Base-by-base conservation (phyloP, 2,113 vertebrate genomes). In the Paracanthobrama guichenoti region DNA sequence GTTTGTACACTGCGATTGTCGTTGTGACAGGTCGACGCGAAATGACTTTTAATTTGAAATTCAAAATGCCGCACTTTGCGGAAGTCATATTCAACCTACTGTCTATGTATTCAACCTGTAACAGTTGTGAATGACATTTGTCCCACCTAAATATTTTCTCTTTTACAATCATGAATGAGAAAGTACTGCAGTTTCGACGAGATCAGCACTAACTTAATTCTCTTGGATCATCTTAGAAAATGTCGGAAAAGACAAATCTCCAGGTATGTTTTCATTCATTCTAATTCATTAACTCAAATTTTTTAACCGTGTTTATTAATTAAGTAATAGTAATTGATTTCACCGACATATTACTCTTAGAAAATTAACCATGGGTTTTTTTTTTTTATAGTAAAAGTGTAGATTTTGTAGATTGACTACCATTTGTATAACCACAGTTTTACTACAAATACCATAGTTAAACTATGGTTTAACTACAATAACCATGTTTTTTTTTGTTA, bases 231-330 rank as follows among this genome's bases (percentile, higher is more conserved):
- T 44, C 76, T 46, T 46, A 2, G 14, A 79, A 16, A 64, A 79
- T 79, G 77, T 64, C 77, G 4, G 57, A 6, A 64, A 44, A 79
- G 57, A 64, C 57, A 46, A 18, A 79, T 44, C 39, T 64, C 8
- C 77, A 79, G 77, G 77, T 64, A 62, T 60, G 39, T 26, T 39
- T 35, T 46, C 11, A 78, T 78, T 78, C 75, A 78, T 24, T 78
- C 64, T 50, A 16, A 50, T 50, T 50, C 48, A 4, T 46, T 12
- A 44, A 44, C 35, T 72, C 4, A 13, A 42, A n/a, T 71, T 72
- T 24, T 71, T 72, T 24, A 72, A 69, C 66, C 35, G 10, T 22
- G 12, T 46, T 72, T 46, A 71, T 42, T 50, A 5, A 16, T 50
- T 14, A 16, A 39, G 4, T 50, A 50, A 2, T 6, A 50, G 14